Base-by-base conservation (phyloP, 2,888 invertebrate genomes). In the Phortica okadai region DNA sequence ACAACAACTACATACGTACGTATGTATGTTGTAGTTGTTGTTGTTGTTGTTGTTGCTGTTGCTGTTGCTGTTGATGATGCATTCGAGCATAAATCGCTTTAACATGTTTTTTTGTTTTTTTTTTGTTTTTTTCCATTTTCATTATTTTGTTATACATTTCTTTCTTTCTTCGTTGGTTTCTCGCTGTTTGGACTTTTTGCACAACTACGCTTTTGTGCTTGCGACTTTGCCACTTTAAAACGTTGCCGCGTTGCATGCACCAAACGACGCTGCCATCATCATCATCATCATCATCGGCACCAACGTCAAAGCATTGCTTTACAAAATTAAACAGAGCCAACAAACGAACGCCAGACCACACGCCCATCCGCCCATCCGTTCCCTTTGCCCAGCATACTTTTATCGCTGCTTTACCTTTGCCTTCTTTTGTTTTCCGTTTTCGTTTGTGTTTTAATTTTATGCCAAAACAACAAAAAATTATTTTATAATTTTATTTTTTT, bases 31-130 rank as follows among this genome's bases (percentile, higher is more conserved):
- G 76, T 75, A 80, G 75, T 76, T 80, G 72, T 44, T 41, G 75
- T 56, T 77, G 64, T 11, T 64, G 42, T 16, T 25, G 79, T 0
- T 21, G 67, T 45, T 21, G 67, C 41, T 69, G 73, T 56, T 77
- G 64, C 11, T 64, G 42, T 16, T 25, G 79, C 0, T 21, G 67
- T 45, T 21, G 67, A 6, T 70, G 67, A 56, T 81, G 78, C 80
- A 78, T 80, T 80, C 70, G 54, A 54, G 54, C 54, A 54, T 54
- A 70, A 83, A 79, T 79, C 77, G 78, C 74, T 77, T 81, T 79
- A 69, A 76, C 79, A 78, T 82, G 79, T 85, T 86, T 84, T 83
- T 86, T 82, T 80, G 81, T 85, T 78, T 77, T 78, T 80, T 85
- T 78, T 77, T 78, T 80, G 80, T 79, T 80, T 79, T 80, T 54